These are phyloP conservation scores for Eledone cirrhosa DNA, from an alignment of 2,888 invertebrate genomes.

Conservation along the genomic window DNA sequence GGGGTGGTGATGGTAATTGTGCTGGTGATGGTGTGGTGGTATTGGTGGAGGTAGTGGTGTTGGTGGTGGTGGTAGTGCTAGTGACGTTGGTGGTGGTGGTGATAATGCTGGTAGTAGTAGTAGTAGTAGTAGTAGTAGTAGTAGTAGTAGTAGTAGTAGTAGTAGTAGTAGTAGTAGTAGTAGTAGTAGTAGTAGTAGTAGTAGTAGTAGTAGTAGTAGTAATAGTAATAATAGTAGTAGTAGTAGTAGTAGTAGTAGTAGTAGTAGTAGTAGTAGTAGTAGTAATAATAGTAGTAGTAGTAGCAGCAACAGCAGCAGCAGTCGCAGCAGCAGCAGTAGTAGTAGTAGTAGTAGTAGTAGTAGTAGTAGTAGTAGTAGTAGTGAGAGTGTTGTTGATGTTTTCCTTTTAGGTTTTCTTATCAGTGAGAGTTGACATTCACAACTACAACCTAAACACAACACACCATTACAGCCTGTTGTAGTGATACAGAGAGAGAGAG, in stretches of 20 bases:
- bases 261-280: no score
- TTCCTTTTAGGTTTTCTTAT: no score
- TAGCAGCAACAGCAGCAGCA: background rate
- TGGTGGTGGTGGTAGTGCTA: no score
- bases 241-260: background rate
- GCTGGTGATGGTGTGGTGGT: background rate
- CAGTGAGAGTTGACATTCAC: no score
- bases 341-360: background rate
- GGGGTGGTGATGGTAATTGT: no score
- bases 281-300: background rate
- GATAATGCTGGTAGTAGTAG: background rate
- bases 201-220: background rate
- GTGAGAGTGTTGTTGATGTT: no score
- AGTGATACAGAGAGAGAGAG: no score
- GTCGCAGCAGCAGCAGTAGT: background rate
- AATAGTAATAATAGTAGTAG: no score
- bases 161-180: background rate
- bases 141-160: background rate
- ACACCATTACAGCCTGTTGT: no score
- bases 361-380: no score
- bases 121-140: slow-evolving; percentile 11
- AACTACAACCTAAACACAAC: no score
- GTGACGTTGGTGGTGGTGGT: no score
- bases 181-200: slow-evolving; percentile 7
- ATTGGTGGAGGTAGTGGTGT: background rate